Evolutionary conservation across 2,113 vertebrate species (phyloP).

Genomic region (Antigone vipio): DNA sequence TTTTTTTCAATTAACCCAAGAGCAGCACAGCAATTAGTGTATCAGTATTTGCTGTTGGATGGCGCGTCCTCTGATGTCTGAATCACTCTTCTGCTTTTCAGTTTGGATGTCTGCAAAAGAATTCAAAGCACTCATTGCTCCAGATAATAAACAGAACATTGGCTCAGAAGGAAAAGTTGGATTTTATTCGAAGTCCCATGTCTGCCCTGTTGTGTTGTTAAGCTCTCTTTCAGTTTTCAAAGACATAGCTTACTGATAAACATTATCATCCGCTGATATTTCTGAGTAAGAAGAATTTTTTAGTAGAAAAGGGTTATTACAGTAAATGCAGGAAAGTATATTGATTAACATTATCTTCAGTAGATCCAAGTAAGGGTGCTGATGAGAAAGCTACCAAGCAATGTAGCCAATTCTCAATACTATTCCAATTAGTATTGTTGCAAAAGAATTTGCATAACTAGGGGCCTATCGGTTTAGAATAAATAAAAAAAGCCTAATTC

Average conservation of each 20-base stretch:
- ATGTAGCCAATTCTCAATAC: background rate
- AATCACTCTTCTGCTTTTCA: slow-evolving; percentile 10
- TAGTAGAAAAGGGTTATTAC: background rate
- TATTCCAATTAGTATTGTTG: background rate
- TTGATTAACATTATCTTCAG: background rate
- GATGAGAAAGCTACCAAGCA: background rate
- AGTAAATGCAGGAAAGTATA: background rate
- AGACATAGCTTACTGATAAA: background rate
- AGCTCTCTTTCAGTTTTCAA: background rate
- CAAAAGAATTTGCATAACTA: background rate
- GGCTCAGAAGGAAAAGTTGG: background rate
- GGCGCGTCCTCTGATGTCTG: background rate
- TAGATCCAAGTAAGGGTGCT: background rate
- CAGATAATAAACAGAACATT: background rate
- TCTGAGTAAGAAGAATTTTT: background rate
- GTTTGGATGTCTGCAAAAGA: background rate
- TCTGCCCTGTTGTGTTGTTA: background rate
- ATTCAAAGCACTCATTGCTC: background rate
- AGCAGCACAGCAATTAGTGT: background rate
- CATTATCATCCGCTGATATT: background rate
- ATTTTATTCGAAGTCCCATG: background rate
- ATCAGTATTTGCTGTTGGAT: background rate
- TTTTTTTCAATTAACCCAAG: slow-evolving; percentile 43
- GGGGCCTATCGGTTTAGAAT: background rate
- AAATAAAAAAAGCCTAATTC: background rate